Evolutionary conservation across 2,113 vertebrate genomes (phyloP).

Genomic region (Baryphthengus martii): DNA sequence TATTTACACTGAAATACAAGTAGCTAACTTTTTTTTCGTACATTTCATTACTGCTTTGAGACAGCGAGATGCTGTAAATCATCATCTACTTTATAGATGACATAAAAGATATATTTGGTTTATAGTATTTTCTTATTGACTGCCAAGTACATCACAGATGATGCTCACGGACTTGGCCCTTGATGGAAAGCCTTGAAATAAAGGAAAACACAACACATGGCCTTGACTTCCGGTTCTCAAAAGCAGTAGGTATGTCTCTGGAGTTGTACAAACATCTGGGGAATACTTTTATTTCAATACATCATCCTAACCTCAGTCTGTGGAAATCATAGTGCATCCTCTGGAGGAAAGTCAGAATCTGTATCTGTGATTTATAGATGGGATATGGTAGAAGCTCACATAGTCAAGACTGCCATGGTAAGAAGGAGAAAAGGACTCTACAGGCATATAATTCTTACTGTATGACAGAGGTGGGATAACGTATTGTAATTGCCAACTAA

Average conservation of each 20-base stretch:
- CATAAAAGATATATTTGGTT: neutral
- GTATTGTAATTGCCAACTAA: neutral
- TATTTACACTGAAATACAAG: neutral
- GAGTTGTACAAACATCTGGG: neutral
- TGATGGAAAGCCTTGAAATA: neutral
- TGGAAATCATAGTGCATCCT: rapidly evolving
- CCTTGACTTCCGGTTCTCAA: neutral
- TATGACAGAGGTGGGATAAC: neutral
- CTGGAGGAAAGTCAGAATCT: neutral
- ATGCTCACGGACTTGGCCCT: neutral
- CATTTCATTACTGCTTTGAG: neutral
- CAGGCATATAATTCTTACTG: neutral
- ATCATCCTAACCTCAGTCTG: neutral
- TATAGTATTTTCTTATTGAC: neutral
- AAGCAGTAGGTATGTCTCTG: rapidly evolving
- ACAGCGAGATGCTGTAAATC: neutral
- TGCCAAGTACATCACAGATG: neutral
- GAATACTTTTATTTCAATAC: neutral
- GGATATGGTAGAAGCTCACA: neutral
- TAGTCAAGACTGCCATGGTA: neutral
- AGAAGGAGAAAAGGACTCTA: neutral
- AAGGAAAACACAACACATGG: rapidly evolving
- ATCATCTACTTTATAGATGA: neutral
- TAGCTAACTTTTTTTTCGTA: neutral
- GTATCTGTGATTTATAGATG: neutral